Evolutionary conservation across 2,797 vertebrate genomes (phyloP).

Genomic region (Threskiornis aethiopicus): DNA sequence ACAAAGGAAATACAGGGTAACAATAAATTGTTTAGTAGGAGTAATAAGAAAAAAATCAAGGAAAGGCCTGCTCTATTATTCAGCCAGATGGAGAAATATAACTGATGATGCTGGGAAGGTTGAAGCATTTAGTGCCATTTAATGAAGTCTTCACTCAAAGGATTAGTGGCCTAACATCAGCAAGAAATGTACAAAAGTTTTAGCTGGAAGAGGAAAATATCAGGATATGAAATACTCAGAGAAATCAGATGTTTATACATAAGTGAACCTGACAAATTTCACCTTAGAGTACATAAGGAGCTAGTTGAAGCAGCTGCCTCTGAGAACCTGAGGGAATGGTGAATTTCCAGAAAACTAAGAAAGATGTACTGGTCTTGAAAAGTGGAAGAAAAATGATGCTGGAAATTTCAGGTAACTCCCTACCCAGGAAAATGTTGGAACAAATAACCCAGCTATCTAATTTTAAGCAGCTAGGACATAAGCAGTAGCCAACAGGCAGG

Average conservation of each 20-base stretch:
- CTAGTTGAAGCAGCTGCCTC: not conserved
- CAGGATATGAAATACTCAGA: not conserved
- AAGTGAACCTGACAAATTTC: not conserved
- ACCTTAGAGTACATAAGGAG: not conserved
- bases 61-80: not conserved
- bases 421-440: not conserved
- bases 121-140: not conserved
- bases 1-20: not conserved
- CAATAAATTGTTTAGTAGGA: not conserved
- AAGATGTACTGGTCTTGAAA: not conserved
- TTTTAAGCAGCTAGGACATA: not conserved
- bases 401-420: not conserved
- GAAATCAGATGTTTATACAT: not conserved
- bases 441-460: not conserved
- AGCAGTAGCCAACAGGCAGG: not conserved
- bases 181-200: not conserved
- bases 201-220: not conserved
- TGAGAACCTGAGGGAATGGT: not conserved
- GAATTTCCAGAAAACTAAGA: not conserved
- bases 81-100: not conserved
- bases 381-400: not conserved
- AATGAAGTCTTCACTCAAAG: not conserved
- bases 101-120: not conserved
- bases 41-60: not conserved
- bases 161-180: not conserved